Evolutionary conservation across 2,888 invertebrate genomes (phyloP).

Genomic region (Thymelicus lineola): DNA sequence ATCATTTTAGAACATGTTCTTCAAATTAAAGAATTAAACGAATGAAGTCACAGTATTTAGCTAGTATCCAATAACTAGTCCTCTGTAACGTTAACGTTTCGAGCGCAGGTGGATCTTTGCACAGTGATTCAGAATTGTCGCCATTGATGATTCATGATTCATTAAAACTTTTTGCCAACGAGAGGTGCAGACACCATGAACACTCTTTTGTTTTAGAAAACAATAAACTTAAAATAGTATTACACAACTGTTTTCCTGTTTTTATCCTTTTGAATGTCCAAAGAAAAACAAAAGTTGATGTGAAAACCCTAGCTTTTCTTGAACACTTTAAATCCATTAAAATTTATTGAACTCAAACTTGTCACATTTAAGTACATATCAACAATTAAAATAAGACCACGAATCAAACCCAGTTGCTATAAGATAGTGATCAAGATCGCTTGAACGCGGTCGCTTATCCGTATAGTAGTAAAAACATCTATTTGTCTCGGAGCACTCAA

Average conservation of each 20-base stretch:
- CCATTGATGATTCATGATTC: conserved; percentile 44
- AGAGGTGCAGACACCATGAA: conserved; percentile 11
- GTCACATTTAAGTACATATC: conserved; percentile 4
- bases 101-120: conserved; percentile 46
- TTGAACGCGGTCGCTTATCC: background rate
- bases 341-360: conserved; percentile 24
- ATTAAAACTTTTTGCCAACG: conserved; percentile 27
- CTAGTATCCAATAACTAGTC: conserved; percentile 7
- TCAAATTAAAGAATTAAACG: background rate
- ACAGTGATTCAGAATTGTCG: conserved; percentile 47
- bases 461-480: conserved; percentile 24
- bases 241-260: background rate
- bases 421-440: background rate
- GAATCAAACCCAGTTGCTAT: background rate
- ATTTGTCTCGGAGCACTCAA: conserved; percentile 42
- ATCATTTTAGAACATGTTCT: background rate
- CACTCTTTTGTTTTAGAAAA: conserved; percentile 12
- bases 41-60: background rate
- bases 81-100: conserved; percentile 12
- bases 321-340: conserved; percentile 4
- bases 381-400: conserved; percentile 8
- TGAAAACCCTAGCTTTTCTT: background rate
- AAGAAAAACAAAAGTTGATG: background rate
- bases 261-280: background rate
- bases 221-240: conserved; percentile 4